phyloP scores from a whole-genome alignment of 2,113 vertebrate genomes.

The Acrocephalus arundinaceus region DNA sequence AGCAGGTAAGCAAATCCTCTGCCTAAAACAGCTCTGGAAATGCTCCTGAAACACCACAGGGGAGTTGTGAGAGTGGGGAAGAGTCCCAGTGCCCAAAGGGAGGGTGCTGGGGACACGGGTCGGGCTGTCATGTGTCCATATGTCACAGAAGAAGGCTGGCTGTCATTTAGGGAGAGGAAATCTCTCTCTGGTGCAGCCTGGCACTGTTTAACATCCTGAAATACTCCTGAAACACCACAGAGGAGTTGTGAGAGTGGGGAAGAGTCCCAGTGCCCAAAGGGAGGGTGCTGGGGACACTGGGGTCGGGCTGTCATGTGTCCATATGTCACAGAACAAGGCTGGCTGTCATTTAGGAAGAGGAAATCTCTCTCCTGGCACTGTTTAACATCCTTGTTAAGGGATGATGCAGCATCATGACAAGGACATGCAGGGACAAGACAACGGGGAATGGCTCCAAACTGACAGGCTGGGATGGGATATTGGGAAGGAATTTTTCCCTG shows the following conservation, averaged over 20 bases:
- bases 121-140: fast-evolving
- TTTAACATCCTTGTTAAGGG: not conserved
- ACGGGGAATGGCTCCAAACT: no score
- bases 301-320: not conserved
- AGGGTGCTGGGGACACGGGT: not conserved
- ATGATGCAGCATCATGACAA: not conserved
- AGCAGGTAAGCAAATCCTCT: not conserved
- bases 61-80: fast-evolving
- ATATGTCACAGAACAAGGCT: not conserved
- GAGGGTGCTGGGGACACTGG: not conserved
- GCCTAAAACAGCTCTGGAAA: not conserved
- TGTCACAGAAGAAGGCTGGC: not conserved
- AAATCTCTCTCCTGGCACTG: not conserved
- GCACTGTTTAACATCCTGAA: not conserved
- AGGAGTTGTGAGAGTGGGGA: fast-evolving
- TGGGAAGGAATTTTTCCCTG: not conserved
- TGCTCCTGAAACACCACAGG: not conserved
- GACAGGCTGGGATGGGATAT: not conserved
- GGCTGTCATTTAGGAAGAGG: not conserved
- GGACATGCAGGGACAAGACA: not conserved
- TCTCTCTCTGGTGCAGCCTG: not conserved
- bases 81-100: not conserved
- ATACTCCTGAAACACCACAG: no score
- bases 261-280: not conserved
- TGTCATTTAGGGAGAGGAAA: not conserved